phyloP scores from a whole-genome alignment of 2,113 vertebrate species.

The Salvator merianae region DNA sequence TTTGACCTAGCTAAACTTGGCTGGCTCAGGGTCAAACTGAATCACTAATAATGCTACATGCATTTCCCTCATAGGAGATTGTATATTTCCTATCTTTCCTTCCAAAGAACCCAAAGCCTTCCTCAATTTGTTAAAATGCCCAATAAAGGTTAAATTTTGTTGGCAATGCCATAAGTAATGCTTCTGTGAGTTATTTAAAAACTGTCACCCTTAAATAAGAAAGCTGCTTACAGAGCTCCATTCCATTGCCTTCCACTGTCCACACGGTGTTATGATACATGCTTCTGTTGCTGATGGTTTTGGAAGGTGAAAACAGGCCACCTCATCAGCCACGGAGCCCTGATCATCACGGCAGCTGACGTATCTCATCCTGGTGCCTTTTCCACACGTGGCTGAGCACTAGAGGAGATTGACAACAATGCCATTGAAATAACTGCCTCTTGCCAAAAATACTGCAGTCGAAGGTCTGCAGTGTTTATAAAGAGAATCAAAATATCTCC shows the following conservation, averaged over 20 bases:
- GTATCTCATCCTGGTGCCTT: conserved; percentile 92
- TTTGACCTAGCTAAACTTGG: too few species aligned
- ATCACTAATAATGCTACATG: too few species aligned
- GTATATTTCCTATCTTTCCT: neutral
- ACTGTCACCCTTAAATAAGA: neutral
- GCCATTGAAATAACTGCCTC: neutral
- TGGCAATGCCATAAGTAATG: neutral
- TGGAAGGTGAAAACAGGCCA: conserved; percentile 83
- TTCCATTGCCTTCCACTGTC: conserved; percentile 94
- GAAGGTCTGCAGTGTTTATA: neutral
- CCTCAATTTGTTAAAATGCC: neutral
- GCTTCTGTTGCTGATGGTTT: conserved; percentile 87
- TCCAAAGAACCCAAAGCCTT: neutral
- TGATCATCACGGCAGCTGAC: conserved; percentile 96
- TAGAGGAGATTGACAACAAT: conserved; percentile 65
- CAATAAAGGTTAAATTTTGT: neutral
- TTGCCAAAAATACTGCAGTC: neutral
- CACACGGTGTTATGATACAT: conserved; percentile 87
- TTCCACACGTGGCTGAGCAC: conserved; percentile 95
- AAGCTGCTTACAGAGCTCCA: conserved; percentile 88
- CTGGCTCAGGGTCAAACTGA: too few species aligned
- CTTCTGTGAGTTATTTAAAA: neutral
- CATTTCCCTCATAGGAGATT: neutral
- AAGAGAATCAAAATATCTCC: neutral
- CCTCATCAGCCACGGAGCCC: conserved; percentile 92